A percentile compares a stretch with the other conserved stretches of the same genome.
These are phyloP conservation scores for Podotricha telesiphe DNA, from an alignment of 2,888 invertebrate species.

Conservation along the genomic window DNA sequence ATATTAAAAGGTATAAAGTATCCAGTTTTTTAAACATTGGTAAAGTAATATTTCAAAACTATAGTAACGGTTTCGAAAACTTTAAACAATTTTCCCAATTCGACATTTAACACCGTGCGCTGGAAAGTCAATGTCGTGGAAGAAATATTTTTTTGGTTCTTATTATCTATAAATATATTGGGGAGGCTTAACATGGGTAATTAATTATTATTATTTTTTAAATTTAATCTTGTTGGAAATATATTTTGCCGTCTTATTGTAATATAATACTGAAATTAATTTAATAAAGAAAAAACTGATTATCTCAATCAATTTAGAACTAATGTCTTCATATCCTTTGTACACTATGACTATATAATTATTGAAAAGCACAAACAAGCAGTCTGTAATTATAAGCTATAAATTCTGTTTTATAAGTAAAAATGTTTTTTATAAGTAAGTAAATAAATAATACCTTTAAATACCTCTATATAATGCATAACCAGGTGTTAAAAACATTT, in stretches of 20 bases:
- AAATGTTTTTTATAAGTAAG: background rate
- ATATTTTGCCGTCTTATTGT: background rate
- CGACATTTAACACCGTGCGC: background rate
- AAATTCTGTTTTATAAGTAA: background rate
- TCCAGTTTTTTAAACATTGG: too few species aligned
- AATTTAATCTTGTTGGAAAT: background rate
- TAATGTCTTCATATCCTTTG: background rate
- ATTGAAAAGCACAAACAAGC: background rate
- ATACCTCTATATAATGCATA: background rate
- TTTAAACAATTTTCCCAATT: background rate
- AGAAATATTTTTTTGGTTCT: background rate
- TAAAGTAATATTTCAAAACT: too few species aligned
- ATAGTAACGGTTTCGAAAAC: too few species aligned
- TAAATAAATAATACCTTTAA: background rate
- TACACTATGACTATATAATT: conserved; percentile 1
- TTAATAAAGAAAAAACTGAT: background rate
- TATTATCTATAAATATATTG: background rate
- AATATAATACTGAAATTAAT: background rate
- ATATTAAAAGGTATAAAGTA: too few species aligned
- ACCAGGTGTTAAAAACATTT: conserved; percentile 3
- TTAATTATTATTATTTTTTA: background rate
- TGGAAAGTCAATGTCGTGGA: background rate
- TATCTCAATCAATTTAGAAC: background rate
- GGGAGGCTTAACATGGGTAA: background rate
- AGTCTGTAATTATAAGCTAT: background rate